These are phyloP conservation scores for Chamaetylas fuelleborni DNA, from an alignment of 2,113 vertebrate genomes.

Conservation along the genomic window DNA sequence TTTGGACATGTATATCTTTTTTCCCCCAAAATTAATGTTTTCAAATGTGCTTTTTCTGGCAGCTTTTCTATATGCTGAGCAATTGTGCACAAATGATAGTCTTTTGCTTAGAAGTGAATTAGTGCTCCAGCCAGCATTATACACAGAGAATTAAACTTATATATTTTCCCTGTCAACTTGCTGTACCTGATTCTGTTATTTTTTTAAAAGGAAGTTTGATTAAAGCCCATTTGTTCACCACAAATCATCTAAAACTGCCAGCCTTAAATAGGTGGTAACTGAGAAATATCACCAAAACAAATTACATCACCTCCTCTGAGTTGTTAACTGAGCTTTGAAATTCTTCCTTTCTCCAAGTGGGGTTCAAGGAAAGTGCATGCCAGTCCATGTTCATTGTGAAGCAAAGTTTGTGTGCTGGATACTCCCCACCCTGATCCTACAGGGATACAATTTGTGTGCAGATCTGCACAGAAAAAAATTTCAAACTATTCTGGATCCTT, in stretches of 20 bases:
- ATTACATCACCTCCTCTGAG: conserved; percentile 60
- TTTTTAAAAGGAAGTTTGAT: conserved; percentile 48
- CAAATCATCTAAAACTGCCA: conserved; percentile 62
- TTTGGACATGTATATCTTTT: neutral
- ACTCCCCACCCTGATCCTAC: rapidly evolving
- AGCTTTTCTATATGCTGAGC: neutral
- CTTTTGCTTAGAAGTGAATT: neutral
- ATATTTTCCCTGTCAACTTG: conserved; percentile 41
- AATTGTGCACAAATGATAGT: neutral
- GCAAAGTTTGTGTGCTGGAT: neutral
- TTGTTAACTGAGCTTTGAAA: conserved; percentile 41
- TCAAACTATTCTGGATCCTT: neutral
- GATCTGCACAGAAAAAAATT: neutral
- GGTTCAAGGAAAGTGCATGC: conserved; percentile 53
- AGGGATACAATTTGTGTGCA: neutral
- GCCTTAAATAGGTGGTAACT: conserved; percentile 65
- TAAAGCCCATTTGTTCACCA: conserved; percentile 52
- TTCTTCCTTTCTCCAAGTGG: conserved; percentile 6
- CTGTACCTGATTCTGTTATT: conserved; percentile 33
- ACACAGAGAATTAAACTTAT: neutral
- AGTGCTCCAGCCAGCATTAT: neutral
- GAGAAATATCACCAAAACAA: conserved; percentile 64
- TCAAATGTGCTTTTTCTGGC: conserved; percentile 32
- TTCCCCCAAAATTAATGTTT: neutral
- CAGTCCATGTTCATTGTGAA: neutral